Evolutionary conservation across 1,140 invertebrate genomes (phyloP).

Genomic region (Melanaphis sacchari): DNA sequence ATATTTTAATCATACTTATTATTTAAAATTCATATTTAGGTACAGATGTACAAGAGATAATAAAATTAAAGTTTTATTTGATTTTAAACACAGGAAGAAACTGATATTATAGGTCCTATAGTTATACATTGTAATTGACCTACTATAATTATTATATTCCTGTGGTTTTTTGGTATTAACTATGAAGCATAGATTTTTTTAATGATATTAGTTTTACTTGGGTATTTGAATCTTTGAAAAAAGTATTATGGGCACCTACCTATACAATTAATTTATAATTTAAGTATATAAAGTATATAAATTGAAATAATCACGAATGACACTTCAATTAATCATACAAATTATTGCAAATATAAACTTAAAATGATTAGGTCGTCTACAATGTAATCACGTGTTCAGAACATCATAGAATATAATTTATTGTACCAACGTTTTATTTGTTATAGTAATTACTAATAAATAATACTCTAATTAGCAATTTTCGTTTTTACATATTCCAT

Average conservation of each 20-base stretch:
- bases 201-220: background rate
- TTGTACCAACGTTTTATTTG: background rate
- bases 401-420: background rate
- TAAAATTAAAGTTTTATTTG: background rate
- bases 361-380: background rate
- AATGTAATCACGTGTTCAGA: background rate
- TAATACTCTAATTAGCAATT: background rate
- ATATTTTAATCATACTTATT: background rate
- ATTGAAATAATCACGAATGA: background rate
- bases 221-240: background rate
- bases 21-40: too few species aligned
- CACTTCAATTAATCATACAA: slow-evolving; percentile 10
- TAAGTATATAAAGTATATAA: background rate
- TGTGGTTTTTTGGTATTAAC: background rate
- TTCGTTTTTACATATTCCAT: background rate
- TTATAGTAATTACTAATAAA: background rate
- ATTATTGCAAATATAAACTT: background rate
- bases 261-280: background rate
- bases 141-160: background rate
- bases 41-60: background rate
- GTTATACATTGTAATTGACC: background rate
- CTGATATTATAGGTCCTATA: background rate
- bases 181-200: background rate
- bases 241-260: background rate
- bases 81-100: background rate